phyloP scores from a whole-genome alignment of 2,113 vertebrate species.

The Megaleporinus macrocephalus region DNA sequence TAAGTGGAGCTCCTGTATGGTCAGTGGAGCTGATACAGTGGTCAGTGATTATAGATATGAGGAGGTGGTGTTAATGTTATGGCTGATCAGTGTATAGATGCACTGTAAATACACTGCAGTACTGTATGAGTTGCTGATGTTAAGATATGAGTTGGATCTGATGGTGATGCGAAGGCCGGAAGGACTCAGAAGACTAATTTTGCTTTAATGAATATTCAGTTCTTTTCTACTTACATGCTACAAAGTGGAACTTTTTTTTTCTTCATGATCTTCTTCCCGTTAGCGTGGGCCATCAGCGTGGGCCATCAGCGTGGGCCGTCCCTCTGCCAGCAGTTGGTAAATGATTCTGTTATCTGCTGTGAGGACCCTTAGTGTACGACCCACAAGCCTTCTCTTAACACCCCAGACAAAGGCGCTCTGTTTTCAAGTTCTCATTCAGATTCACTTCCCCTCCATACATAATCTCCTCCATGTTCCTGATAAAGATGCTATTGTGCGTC shows the following conservation, averaged over 20 bases:
- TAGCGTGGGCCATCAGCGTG: background rate
- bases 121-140: too few species aligned
- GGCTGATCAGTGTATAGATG: too few species aligned
- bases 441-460: constrained; percentile 36
- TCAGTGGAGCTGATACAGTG: too few species aligned
- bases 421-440: constrained; percentile 35
- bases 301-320: constrained; percentile 6
- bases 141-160: too few species aligned
- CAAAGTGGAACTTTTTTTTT: background rate
- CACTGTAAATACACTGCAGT: too few species aligned
- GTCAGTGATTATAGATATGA: too few species aligned
- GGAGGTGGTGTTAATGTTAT: too few species aligned
- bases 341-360: constrained; percentile 49
- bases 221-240: background rate
- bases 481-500: constrained; percentile 54
- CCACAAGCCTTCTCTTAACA: constrained; percentile 47
- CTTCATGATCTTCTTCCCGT: background rate
- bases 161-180: too few species aligned
- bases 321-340: constrained; percentile 27
- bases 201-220: too few species aligned
- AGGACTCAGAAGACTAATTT: too few species aligned
- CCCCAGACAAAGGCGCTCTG: constrained; percentile 55
- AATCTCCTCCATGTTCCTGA: constrained; percentile 23
- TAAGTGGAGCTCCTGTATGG: too few species aligned
- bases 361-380: constrained; percentile 23